Percentiles rank a stretch among this genome's conserved stretches.
Evolutionary conservation across 2,888 invertebrate genomes (phyloP).

Genomic region (Pyrocoelia pectoralis): DNA sequence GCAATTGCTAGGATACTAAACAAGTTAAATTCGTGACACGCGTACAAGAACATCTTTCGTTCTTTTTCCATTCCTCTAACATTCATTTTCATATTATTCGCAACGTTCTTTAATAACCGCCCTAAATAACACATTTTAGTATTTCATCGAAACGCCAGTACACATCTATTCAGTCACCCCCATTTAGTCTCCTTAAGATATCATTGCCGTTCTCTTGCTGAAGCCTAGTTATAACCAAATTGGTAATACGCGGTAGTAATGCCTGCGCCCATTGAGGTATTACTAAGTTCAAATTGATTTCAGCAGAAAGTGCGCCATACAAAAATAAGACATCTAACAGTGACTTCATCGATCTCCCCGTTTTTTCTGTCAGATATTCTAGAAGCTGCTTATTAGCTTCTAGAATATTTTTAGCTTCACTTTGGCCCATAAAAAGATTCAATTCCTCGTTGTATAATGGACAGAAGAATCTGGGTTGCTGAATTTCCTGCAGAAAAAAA

Average conservation of each 20-base stretch:
- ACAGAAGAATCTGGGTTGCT: background rate
- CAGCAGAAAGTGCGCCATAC: background rate
- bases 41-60: background rate
- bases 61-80: background rate
- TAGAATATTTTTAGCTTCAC: background rate
- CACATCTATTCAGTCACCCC: background rate
- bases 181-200: background rate
- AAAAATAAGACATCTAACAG: background rate
- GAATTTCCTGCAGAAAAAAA: background rate
- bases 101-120: background rate
- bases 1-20: background rate
- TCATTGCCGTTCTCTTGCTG: background rate
- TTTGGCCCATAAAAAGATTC: background rate
- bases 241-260: background rate
- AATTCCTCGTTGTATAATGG: background rate
- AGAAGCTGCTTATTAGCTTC: background rate
- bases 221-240: background rate
- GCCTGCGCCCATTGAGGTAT: background rate
- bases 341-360: background rate
- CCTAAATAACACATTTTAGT: background rate
- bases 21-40: background rate
- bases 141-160: background rate
- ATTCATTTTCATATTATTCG: background rate
- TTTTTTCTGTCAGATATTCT: background rate
- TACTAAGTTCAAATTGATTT: background rate